Percentiles rank a stretch among this genome's conserved stretches.
These are phyloP conservation scores for Galeopterus variegatus DNA, from an alignment of 2,113 vertebrate genomes.

Conservation along the genomic window DNA sequence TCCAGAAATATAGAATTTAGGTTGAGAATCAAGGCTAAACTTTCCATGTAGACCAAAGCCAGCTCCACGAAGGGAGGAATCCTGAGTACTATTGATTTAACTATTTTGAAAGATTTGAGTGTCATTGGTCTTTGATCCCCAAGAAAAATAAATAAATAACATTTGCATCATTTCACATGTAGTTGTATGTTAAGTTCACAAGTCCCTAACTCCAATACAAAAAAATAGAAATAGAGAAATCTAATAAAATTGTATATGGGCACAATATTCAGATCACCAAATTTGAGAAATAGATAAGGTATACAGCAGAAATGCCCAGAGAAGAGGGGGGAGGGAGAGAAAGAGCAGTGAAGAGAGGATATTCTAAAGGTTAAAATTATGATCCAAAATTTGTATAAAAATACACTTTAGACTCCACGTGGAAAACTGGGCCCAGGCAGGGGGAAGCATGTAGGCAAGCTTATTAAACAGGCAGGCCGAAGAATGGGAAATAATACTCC, in stretches of 20 bases:
- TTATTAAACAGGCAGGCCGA: not conserved
- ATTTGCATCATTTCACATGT: not conserved
- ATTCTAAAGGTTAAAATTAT: conserved; percentile 22
- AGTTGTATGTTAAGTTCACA: not conserved
- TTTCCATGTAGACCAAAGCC: not conserved
- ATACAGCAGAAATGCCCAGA: conserved; percentile 38
- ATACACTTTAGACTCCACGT: not conserved
- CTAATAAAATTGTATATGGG: not conserved
- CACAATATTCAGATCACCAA: conserved; percentile 26
- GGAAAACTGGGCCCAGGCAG: not conserved
- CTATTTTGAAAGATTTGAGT: not conserved
- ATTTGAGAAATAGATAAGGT: not conserved
- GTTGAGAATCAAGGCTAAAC: not conserved
- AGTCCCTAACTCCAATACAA: not conserved
- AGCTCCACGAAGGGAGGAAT: conserved; percentile 16
- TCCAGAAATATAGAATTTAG: conserved; percentile 17
- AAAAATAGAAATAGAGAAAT: conserved; percentile 53
- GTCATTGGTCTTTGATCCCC: not conserved
- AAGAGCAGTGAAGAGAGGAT: not conserved
- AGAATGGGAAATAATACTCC: not conserved
- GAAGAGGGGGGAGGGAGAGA: not conserved
- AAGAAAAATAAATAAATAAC: not conserved
- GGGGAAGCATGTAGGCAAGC: not conserved
- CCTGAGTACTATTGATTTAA: not conserved
- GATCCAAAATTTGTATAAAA: not conserved